Percentiles rank a stretch among this genome's conserved stretches.
Evolutionary conservation across 2,888 invertebrate species (phyloP).

Genomic region (Pristionchus japonicus): DNA sequence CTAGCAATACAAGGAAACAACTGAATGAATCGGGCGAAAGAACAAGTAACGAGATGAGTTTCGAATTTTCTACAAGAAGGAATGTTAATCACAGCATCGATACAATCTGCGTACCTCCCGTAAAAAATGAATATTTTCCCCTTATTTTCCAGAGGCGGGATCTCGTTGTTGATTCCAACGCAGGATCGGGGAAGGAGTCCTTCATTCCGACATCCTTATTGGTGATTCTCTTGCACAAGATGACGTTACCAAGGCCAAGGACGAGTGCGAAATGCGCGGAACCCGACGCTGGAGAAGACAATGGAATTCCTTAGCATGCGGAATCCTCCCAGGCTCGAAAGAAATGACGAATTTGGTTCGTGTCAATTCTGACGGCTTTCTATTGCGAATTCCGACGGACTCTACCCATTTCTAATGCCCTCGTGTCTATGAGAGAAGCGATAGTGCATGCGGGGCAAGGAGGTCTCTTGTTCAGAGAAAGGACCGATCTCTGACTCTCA

Average conservation of each 20-base stretch:
- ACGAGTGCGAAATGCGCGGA: background rate
- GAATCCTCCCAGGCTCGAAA: background rate
- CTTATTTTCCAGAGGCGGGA: too few relatives aligned
- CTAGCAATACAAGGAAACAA: too few relatives aligned
- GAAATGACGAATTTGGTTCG: slow-evolving; percentile 6
- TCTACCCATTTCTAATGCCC: background rate
- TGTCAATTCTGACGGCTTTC: background rate
- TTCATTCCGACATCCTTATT: background rate
- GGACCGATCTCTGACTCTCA: background rate
- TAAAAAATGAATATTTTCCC: too few relatives aligned
- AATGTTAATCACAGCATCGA: too few relatives aligned
- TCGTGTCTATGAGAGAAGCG: background rate
- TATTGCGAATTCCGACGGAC: background rate
- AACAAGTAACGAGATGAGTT: too few relatives aligned
- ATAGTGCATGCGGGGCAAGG: too few relatives aligned
- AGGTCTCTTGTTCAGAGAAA: too few relatives aligned
- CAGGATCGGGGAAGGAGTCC: too few relatives aligned
- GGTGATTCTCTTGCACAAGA: background rate
- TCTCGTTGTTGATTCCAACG: too few relatives aligned
- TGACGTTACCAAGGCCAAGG: background rate
- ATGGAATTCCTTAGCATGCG: slow-evolving; percentile 17
- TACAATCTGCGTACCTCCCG: too few relatives aligned
- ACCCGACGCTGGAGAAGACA: background rate
- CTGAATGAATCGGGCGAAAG: too few relatives aligned
- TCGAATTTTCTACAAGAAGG: too few relatives aligned